A percentile compares a stretch with the other conserved stretches of the same genome.
phyloP scores from a whole-genome alignment of 2,797 vertebrate species.

The Centropyge bicolor region DNA sequence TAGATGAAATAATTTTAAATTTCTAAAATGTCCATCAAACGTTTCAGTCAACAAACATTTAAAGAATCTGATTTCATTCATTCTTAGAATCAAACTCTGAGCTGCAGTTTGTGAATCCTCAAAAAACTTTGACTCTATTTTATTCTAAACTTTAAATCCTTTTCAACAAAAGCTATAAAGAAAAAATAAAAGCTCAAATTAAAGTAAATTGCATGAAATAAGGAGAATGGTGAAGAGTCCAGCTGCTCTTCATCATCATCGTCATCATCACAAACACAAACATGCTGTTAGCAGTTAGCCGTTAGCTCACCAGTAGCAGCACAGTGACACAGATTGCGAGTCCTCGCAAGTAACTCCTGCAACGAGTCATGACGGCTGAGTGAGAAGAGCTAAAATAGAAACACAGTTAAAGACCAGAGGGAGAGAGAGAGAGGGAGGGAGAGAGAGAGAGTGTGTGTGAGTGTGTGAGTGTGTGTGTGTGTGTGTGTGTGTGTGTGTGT shows the following conservation, averaged over 20 bases:
- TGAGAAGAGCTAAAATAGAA: slow-evolving; percentile 57
- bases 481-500: slow-evolving; percentile 25
- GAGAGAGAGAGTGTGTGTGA: slow-evolving; percentile 18
- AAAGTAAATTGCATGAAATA: too few relatives aligned
- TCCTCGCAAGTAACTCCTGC: slow-evolving; percentile 76
- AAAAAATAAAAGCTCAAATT: too few relatives aligned
- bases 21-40: too few relatives aligned
- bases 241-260: neutral
- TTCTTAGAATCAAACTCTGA: too few relatives aligned
- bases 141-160: too few relatives aligned
- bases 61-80: too few relatives aligned
- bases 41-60: too few relatives aligned
- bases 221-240: neutral
- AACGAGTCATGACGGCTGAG: slow-evolving; percentile 73
- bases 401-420: slow-evolving; percentile 52
- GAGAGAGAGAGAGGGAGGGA: slow-evolving; percentile 26
- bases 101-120: too few relatives aligned
- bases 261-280: neutral
- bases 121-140: too few relatives aligned
- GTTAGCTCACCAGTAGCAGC: slow-evolving; percentile 76
- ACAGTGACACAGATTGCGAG: slow-evolving; percentile 77
- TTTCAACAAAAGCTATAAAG: too few relatives aligned
- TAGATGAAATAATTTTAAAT: too few relatives aligned
- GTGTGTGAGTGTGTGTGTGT: slow-evolving; percentile 33
- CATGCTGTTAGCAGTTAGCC: slow-evolving; percentile 11